Conservation (phyloP, 2,113 vertebrate species). For the Puma concolor region DNA sequence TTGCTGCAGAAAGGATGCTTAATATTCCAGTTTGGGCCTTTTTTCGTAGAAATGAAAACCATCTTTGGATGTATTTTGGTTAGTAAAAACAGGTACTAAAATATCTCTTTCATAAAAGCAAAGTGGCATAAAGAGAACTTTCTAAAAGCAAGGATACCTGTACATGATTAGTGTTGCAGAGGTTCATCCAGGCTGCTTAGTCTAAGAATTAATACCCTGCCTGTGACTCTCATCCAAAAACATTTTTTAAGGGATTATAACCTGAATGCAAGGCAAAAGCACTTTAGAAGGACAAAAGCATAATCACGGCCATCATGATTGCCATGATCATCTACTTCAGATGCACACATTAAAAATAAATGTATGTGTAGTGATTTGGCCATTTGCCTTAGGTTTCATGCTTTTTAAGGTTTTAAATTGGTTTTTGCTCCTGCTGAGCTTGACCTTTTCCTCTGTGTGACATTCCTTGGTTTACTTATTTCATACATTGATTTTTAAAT, state of each 20-base stretch:
- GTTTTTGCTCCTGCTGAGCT: not conserved
- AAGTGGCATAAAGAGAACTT: not conserved
- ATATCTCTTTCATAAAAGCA: not conserved
- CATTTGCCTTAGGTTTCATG: not conserved
- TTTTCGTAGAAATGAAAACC: not conserved
- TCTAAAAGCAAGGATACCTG: not conserved
- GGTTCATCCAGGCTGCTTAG: not conserved
- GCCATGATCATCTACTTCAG: not conserved
- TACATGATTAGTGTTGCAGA: not conserved
- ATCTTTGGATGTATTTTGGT: not conserved
- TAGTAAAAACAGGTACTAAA: not conserved
- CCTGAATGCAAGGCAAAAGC: not conserved
- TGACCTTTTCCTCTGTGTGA: not conserved
- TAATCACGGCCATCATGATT: not conserved
- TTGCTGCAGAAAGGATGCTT: not conserved
- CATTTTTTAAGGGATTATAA: not conserved
- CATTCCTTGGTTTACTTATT: not conserved
- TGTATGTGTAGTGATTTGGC: not conserved
- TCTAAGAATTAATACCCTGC: not conserved
- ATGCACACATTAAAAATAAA: not conserved
- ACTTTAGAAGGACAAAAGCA: not conserved
- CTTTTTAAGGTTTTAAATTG: not conserved
- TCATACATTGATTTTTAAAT: slow-evolving; percentile 50
- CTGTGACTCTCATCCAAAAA: not conserved
- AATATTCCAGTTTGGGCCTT: not conserved